These are phyloP conservation scores for Hypanus sabinus DNA, from an alignment of 2,113 vertebrate species.

Conservation along the genomic window DNA sequence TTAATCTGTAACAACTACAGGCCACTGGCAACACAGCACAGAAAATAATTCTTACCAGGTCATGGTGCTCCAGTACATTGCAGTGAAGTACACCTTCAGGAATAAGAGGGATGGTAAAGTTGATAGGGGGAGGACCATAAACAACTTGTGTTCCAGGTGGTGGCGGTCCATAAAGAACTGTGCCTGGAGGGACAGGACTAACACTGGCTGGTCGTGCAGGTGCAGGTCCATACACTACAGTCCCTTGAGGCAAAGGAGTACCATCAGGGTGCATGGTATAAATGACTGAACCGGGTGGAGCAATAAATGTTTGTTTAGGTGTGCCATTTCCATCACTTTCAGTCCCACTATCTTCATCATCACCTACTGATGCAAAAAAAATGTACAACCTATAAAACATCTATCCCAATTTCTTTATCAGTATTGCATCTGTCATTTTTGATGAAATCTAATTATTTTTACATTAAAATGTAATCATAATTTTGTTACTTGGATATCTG, in stretches of 20 bases:
- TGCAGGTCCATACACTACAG: constrained; percentile 56
- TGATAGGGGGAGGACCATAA: constrained; percentile 57
- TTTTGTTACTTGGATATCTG: background rate
- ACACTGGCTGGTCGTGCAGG: constrained; percentile 46
- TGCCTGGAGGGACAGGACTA: constrained; percentile 49
- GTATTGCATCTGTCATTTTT: background rate
- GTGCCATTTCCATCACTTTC: constrained; percentile 48
- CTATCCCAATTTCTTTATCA: background rate
- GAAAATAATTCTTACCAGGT: constrained; percentile 56
- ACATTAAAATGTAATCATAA: background rate
- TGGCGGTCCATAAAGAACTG: constrained; percentile 59
- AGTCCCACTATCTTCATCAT: constrained; percentile 50
- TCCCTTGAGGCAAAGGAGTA: constrained; percentile 56
- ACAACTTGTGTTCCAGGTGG: constrained; percentile 56
- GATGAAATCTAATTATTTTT: constrained; percentile 1
- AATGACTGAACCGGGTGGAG: constrained; percentile 55
- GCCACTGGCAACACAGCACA: too few species aligned
- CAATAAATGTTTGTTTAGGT: constrained; percentile 47
- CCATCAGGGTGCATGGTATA: constrained; percentile 65
- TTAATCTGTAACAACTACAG: background rate
- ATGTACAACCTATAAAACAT: background rate
- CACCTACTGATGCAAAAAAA: constrained; percentile 41
- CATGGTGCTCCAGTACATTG: constrained; percentile 63
- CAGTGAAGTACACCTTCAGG: constrained; percentile 64
- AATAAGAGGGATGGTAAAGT: constrained; percentile 55